phyloP scores from a whole-genome alignment of 2,113 vertebrate genomes.

The Grus americana region DNA sequence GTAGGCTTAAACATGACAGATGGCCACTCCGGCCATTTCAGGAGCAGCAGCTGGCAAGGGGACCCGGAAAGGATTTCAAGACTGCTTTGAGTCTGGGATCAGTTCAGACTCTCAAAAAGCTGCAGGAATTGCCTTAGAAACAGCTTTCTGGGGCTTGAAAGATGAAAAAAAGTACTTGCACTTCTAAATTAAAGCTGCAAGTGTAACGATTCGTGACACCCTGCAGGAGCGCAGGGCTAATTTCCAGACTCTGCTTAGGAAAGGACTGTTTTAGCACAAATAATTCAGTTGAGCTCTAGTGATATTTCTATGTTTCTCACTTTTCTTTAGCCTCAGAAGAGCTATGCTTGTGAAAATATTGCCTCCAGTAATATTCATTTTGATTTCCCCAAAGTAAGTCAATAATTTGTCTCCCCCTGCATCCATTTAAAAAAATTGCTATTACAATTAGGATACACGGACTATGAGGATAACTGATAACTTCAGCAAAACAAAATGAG shows the following conservation, averaged over 20 bases:
- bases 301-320: background rate
- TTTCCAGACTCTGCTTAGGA: background rate
- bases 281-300: background rate
- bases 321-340: background rate
- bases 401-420: background rate
- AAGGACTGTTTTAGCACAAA: background rate
- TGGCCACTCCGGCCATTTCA: background rate
- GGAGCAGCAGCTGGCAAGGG: background rate
- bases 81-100: background rate
- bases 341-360: background rate
- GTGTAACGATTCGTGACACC: background rate
- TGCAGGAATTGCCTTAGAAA: background rate
- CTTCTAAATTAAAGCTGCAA: background rate
- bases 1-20: constrained; percentile 2
- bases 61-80: background rate
- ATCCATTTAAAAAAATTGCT: background rate
- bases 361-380: background rate
- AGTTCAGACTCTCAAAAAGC: background rate
- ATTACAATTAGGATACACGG: background rate
- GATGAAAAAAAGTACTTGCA: background rate
- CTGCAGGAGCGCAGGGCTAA: background rate
- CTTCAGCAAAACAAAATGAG: background rate
- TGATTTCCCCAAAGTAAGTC: background rate
- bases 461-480: background rate
- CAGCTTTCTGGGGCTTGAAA: background rate